A percentile compares a stretch with the other conserved stretches of the same genome.
These are phyloP conservation scores for Lepidocyrtinus sp. DNA, from an alignment of 2,888 invertebrate species.

Conservation along the genomic window DNA sequence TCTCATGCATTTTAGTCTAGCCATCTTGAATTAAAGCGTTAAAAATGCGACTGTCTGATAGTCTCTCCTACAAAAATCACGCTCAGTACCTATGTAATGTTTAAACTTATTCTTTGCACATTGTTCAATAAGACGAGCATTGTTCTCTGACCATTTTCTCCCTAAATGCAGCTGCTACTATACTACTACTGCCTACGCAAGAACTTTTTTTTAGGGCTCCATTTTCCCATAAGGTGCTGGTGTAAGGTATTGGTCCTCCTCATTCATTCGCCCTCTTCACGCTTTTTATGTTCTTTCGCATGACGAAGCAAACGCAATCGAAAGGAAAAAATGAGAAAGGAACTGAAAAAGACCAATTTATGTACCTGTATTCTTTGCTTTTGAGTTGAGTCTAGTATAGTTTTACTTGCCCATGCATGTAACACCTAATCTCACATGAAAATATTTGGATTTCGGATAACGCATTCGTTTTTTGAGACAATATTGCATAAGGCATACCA, in stretches of 20 bases:
- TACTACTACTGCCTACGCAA: too few species aligned
- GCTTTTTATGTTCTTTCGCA: slow-evolving; percentile 9
- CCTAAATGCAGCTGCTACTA: too few species aligned
- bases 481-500: not conserved
- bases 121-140: too few species aligned
- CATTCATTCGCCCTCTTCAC: slow-evolving; percentile 6
- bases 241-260: slow-evolving; percentile 45
- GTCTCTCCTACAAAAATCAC: too few species aligned
- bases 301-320: slow-evolving; percentile 29
- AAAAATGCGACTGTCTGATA: too few species aligned
- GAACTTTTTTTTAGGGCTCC: not conserved
- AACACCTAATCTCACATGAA: not conserved
- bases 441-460: not conserved
- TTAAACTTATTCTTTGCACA: too few species aligned
- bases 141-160: too few species aligned
- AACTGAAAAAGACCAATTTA: too few species aligned
- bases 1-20: too few species aligned
- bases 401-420: slow-evolving; percentile 3
- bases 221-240: slow-evolving; percentile 29
- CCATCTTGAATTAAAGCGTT: too few species aligned
- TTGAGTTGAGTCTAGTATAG: not conserved
- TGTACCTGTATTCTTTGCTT: not conserved
- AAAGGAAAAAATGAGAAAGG: slow-evolving; percentile 18
- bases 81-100: too few species aligned
- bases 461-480: not conserved